These are phyloP conservation scores for Drepana arcuata DNA, from an alignment of 1,140 invertebrate species.

Conservation along the genomic window DNA sequence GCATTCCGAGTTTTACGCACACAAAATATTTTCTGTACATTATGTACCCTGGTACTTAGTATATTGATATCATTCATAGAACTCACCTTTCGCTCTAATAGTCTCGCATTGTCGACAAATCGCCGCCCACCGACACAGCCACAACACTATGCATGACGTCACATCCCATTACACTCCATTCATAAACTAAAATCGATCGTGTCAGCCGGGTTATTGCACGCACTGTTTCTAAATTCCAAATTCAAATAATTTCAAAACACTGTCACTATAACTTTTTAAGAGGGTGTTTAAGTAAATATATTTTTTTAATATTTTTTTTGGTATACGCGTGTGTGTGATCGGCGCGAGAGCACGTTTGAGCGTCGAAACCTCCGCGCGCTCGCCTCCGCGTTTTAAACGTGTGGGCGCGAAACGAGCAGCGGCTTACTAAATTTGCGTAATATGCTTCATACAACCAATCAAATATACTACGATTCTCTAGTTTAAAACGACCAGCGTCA, in stretches of 20 bases:
- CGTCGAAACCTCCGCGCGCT: constrained; percentile 47
- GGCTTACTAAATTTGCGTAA: constrained; percentile 63
- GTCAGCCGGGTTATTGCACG: constrained; percentile 25
- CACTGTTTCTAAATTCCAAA: constrained; percentile 32
- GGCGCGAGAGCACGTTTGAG: constrained; percentile 47
- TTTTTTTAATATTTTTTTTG: constrained; percentile 38
- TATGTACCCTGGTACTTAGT: too few relatives aligned
- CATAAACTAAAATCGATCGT: constrained; percentile 48
- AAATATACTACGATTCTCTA: constrained; percentile 29
- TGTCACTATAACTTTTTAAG: constrained; percentile 30
- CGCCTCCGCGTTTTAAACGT: constrained; percentile 59
- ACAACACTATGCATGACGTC: constrained; percentile 67
- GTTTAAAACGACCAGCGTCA: constrained; percentile 41
- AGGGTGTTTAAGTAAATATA: too few relatives aligned
- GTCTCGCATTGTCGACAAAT: constrained; percentile 60
- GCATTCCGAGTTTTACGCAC: too few relatives aligned
- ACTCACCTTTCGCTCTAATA: constrained; percentile 68
- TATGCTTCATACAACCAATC: constrained; percentile 38
- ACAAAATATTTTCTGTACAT: too few relatives aligned
- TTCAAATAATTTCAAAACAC: constrained; percentile 26
- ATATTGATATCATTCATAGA: too few relatives aligned
- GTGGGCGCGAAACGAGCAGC: constrained; percentile 44
- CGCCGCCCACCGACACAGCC: constrained; percentile 37
- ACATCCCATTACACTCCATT: constrained; percentile 62
- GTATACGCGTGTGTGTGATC: constrained; percentile 49